Conservation (phyloP, 1,140 invertebrate species). For the Drosophila serrata region DNA sequence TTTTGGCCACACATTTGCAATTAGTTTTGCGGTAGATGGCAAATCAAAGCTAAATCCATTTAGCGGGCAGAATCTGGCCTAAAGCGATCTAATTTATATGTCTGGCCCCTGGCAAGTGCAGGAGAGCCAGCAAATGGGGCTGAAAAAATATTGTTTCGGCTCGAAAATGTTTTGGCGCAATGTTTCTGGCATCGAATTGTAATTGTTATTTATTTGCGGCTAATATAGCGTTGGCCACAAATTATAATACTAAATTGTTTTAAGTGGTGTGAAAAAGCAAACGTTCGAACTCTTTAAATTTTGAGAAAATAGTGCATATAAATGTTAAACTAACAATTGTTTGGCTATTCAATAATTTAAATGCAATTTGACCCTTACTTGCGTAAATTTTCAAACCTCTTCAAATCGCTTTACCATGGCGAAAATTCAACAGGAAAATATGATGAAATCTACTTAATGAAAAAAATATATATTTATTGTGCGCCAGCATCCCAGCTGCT, state of each 20-base stretch:
- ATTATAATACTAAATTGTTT: constrained; percentile 46
- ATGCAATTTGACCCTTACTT: background rate
- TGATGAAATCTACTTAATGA: constrained; percentile 9
- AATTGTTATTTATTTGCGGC: constrained; percentile 83
- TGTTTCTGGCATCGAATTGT: constrained; percentile 59
- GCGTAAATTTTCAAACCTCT: background rate
- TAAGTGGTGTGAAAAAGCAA: background rate
- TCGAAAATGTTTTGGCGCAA: constrained; percentile 39
- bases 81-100: constrained; percentile 72
- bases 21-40: constrained; percentile 46
- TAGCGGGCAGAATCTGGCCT: constrained; percentile 21
- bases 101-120: constrained; percentile 66
- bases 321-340: background rate
- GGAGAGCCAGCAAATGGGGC: constrained; percentile 19
- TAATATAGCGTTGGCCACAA: constrained; percentile 57
- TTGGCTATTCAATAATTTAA: constrained; percentile 2
- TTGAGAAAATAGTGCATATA: background rate
- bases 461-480: constrained; percentile 27
- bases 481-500: constrained; percentile 41
- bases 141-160: constrained; percentile 59
- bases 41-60: constrained; percentile 63
- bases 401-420: constrained; percentile 17
- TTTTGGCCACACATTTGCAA: constrained; percentile 54
- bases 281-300: background rate
- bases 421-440: constrained; percentile 8